Conservation (phyloP, 2,113 vertebrate genomes). For the Pteropus alecto region DNA sequence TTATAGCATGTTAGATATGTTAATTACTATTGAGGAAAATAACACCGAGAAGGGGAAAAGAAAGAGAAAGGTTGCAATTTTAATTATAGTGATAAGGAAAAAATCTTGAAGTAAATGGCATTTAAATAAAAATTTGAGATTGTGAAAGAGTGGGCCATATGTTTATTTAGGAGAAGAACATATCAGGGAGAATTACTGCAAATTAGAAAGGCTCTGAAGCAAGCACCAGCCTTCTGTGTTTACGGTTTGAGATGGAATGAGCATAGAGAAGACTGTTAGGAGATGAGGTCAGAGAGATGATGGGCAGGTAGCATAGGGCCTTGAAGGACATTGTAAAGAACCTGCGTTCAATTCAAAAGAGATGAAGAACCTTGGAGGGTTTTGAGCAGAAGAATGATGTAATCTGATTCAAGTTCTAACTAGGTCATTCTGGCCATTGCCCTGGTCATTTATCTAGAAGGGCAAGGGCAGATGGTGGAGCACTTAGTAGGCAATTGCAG, state of each 20-base stretch:
- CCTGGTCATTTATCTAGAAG: neutral
- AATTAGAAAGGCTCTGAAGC: neutral
- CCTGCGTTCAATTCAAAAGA: neutral
- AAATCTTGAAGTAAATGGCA: neutral
- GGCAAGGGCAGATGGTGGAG: neutral
- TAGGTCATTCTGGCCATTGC: neutral
- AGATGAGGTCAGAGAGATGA: neutral
- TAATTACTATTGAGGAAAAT: neutral
- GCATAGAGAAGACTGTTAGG: neutral
- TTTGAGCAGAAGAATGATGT: neutral
- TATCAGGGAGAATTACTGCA: neutral
- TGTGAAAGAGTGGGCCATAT: neutral
- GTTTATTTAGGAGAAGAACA: neutral
- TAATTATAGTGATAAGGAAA: neutral
- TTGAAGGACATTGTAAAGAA: neutral
- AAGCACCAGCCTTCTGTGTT: neutral
- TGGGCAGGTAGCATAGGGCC: neutral
- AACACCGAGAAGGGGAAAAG: neutral
- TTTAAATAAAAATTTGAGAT: slow-evolving; percentile 27
- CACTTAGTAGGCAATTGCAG: neutral
- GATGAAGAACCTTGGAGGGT: neutral
- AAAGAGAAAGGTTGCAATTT: neutral
- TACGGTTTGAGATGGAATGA: neutral
- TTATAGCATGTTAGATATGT: neutral
- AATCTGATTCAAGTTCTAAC: neutral